Percentiles rank a stretch among this genome's conserved stretches.
Conservation (phyloP, 2,888 invertebrate species). For the Epsilonema sp. region DNA sequence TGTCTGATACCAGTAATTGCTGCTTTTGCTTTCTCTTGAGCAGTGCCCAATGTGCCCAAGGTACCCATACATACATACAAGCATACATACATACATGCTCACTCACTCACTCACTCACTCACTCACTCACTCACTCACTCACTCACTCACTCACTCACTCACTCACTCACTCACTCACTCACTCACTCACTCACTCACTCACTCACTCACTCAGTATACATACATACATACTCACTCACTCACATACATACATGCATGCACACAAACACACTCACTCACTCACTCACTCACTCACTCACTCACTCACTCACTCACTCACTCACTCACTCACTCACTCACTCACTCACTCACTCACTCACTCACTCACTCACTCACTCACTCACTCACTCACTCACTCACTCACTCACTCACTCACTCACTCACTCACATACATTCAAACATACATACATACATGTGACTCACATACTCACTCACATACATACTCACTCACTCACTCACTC, state of each 20-base stretch:
- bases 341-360: background rate
- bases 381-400: background rate
- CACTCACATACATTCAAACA: background rate
- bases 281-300: background rate
- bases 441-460: background rate
- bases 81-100: background rate
- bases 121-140: too few species aligned
- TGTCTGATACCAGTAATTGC: too few species aligned
- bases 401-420: background rate
- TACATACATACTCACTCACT: background rate
- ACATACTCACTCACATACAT: background rate
- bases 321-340: background rate
- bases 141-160: too few species aligned
- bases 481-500: background rate
- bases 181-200: background rate
- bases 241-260: slow-evolving; percentile 1
- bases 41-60: too few species aligned
- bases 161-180: background rate
- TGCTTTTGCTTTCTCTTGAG: too few species aligned
- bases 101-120: too few species aligned
- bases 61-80: background rate
- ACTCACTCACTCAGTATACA: background rate
- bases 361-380: background rate
- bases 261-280: slow-evolving; percentile 1
- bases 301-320: background rate